Conservation (phyloP, 2,113 vertebrate genomes). For the Empidonax traillii region DNA sequence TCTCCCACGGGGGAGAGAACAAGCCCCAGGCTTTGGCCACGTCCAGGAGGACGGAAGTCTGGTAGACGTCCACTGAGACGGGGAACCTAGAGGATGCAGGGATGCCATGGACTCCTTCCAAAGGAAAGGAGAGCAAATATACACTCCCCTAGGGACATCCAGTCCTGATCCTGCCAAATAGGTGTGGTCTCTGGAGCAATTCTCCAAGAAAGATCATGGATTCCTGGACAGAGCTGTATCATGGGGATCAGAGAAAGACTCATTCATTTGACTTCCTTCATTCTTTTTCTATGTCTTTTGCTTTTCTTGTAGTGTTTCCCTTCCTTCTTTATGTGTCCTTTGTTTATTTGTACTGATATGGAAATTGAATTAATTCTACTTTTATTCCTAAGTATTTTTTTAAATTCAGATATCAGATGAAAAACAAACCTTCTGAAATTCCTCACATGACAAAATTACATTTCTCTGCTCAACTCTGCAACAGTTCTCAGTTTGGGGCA, state of each 20-base stretch:
- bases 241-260: background rate
- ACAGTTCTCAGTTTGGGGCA: background rate
- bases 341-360: background rate
- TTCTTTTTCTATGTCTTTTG: background rate
- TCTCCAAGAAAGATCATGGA: background rate
- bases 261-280: background rate
- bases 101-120: background rate
- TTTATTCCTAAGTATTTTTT: background rate
- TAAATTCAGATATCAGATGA: background rate
- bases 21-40: background rate
- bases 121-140: background rate
- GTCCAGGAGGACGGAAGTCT: background rate
- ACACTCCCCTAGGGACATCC: accelerated
- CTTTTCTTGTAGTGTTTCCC: background rate
- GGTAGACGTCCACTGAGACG: background rate
- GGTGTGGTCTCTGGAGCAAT: background rate
- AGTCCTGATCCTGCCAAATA: background rate
- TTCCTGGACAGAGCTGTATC: background rate
- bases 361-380: background rate
- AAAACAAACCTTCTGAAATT: background rate
- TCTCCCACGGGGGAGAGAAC: background rate
- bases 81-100: background rate
- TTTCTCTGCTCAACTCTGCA: background rate
- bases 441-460: background rate
- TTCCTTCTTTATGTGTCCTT: background rate